These are phyloP conservation scores for Lithodes maja DNA, from an alignment of 2,888 invertebrate species.

Conservation along the genomic window DNA sequence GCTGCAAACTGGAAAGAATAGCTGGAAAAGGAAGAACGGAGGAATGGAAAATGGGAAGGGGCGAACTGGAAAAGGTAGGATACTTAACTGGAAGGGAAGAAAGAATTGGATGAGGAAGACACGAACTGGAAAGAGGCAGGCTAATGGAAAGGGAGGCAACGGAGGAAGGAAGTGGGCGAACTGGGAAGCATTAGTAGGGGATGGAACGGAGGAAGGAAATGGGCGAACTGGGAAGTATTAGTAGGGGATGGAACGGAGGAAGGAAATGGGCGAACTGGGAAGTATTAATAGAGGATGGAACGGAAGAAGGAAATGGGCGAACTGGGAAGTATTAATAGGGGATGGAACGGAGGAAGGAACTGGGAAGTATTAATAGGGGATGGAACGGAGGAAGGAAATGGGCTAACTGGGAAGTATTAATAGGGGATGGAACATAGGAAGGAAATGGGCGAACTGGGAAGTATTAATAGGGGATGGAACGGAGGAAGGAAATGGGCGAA, in stretches of 20 bases:
- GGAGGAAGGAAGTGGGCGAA: neutral
- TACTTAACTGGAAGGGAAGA: neutral
- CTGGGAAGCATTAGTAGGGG: neutral
- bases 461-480: no score
- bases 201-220: neutral
- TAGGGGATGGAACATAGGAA: no score
- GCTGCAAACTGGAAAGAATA: neutral
- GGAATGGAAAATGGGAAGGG: neutral
- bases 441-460: no score
- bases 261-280: no score
- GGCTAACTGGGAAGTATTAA: no score
- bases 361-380: no score
- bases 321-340: no score
- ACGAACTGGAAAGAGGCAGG: neutral
- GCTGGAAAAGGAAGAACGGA: neutral
- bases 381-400: no score
- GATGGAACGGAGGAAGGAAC: no score
- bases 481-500: no score
- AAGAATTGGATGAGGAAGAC: neutral
- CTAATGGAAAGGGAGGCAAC: neutral
- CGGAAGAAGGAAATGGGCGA: no score
- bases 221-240: neutral
- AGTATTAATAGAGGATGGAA: no score
- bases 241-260: neutral
- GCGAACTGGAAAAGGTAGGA: neutral